These are phyloP conservation scores for Oreochromis aureus DNA, from an alignment of 2,113 vertebrate genomes.

Conservation along the genomic window DNA sequence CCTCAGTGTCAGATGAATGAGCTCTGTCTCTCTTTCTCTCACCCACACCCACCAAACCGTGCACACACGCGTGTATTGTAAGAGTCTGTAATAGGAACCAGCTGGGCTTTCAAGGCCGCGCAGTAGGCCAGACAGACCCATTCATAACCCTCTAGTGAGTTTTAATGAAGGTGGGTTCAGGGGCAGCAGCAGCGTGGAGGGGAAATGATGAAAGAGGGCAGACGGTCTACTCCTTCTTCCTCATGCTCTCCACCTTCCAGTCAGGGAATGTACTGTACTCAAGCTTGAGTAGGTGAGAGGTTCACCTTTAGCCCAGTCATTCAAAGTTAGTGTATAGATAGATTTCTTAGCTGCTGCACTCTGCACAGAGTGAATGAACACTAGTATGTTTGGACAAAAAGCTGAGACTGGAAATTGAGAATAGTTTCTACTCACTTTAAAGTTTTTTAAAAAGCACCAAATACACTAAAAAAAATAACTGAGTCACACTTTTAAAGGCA, in stretches of 20 bases:
- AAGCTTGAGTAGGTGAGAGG: not conserved
- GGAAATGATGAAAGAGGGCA: slow-evolving; percentile 36
- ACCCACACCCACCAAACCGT: slow-evolving; percentile 13
- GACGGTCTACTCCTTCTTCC: slow-evolving; percentile 24
- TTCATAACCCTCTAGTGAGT: slow-evolving; percentile 76
- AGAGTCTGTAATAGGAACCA: slow-evolving; percentile 74
- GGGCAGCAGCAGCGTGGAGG: slow-evolving; percentile 33
- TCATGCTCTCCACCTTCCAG: slow-evolving; percentile 7
- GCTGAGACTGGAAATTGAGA: not conserved
- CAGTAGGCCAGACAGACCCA: slow-evolving; percentile 69
- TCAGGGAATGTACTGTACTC: slow-evolving; percentile 6
- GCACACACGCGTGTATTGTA: slow-evolving; percentile 8
- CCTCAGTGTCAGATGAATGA: slow-evolving; percentile 55
- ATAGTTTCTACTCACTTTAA: not conserved
- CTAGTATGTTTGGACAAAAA: not conserved
- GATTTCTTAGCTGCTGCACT: not conserved
- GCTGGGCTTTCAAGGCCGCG: slow-evolving; percentile 71
- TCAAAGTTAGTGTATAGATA: not conserved
- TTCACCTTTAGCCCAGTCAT: not conserved
- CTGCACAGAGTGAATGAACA: not conserved
- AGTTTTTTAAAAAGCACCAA: not conserved
- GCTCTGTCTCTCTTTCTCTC: not conserved
- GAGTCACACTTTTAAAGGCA: not conserved
- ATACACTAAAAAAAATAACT: not conserved
- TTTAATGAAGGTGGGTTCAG: slow-evolving; percentile 72